Percentiles rank a stretch among this genome's conserved stretches.
phyloP scores from a whole-genome alignment of 1,140 invertebrate genomes.

The Ceratoteleas bidentatus region DNA sequence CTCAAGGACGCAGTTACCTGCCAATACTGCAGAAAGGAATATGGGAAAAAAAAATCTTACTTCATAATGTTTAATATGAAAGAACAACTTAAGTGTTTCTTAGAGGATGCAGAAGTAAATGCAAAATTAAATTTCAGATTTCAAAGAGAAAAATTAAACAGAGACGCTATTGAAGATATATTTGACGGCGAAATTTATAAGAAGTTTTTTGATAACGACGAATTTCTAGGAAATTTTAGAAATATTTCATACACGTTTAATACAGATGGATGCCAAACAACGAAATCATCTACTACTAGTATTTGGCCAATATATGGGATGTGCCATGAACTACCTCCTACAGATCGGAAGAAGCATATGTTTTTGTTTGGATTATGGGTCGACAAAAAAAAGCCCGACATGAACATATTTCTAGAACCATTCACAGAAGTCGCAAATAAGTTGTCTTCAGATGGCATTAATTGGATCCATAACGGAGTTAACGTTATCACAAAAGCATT shows the following conservation, averaged over 20 bases:
- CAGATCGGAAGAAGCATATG: conserved; percentile 18
- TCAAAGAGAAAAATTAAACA: not conserved
- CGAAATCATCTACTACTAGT: conserved; percentile 4
- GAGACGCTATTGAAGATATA: conserved; percentile 3
- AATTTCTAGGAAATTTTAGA: not conserved
- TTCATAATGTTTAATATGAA: conserved; percentile 8
- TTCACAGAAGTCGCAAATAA: conserved; percentile 23
- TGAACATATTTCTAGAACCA: conserved; percentile 28
- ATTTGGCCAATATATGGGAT: conserved; percentile 36
- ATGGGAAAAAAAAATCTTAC: not conserved
- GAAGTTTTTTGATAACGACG: not conserved
- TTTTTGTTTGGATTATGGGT: conserved; percentile 30
- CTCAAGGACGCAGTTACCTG: not conserved
- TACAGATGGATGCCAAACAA: conserved; percentile 34
- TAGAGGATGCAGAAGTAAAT: not conserved
- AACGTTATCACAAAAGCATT: conserved; percentile 15
- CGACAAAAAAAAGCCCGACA: conserved; percentile 17
- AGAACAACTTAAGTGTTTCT: conserved; percentile 3
- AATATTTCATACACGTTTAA: conserved; percentile 35
- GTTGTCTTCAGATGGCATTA: conserved; percentile 9
- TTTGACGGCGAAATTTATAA: conserved; percentile 5
- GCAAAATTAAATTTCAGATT: not conserved
- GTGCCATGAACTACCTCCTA: conserved; percentile 37
- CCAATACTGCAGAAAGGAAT: not conserved
- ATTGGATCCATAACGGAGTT: not conserved